Conservation (phyloP, 2,888 invertebrate species). For the Tetropium fuscum region DNA sequence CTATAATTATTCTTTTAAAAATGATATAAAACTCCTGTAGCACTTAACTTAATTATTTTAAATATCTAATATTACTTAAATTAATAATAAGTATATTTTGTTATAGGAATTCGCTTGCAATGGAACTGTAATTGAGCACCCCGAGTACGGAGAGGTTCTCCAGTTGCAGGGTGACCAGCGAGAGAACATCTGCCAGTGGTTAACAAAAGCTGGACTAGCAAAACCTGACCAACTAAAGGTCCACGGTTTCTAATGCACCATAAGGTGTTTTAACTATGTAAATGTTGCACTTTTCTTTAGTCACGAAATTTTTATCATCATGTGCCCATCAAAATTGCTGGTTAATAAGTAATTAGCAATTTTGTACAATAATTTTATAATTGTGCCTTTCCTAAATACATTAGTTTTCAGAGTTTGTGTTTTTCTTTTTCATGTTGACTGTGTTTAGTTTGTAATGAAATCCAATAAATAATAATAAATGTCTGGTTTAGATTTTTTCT, state of each 20-base stretch:
- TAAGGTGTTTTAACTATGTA: slow-evolving; percentile 33
- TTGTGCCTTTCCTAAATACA: slow-evolving; percentile 63
- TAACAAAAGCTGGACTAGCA: slow-evolving; percentile 97
- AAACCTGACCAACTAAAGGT: slow-evolving; percentile 99
- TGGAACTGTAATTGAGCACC: slow-evolving; percentile 99
- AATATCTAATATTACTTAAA: too few species aligned
- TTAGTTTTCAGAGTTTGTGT: slow-evolving; percentile 54
- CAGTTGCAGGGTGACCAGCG: slow-evolving; percentile 99
- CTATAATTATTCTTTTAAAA: too few species aligned
- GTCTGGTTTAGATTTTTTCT: slow-evolving; percentile 37
- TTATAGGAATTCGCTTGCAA: slow-evolving; percentile 99
- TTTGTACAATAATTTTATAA: slow-evolving; percentile 57
- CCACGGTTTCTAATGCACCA: slow-evolving; percentile 86
- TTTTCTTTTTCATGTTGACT: slow-evolving; percentile 56
- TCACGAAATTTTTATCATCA: slow-evolving; percentile 45
- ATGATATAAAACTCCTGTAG: too few species aligned
- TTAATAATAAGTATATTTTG: slow-evolving; percentile 30
- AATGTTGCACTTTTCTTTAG: slow-evolving; percentile 46
- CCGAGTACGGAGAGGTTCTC: slow-evolving; percentile 99
- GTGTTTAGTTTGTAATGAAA: slow-evolving; percentile 55
- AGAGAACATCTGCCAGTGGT: slow-evolving; percentile 99
- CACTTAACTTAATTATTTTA: too few species aligned
- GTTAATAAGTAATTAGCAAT: slow-evolving; percentile 48
- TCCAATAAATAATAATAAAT: slow-evolving; percentile 42
- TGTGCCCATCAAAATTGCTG: slow-evolving; percentile 48